phyloP scores from a whole-genome alignment of 2,888 invertebrate genomes.

The Xylocampa areola region DNA sequence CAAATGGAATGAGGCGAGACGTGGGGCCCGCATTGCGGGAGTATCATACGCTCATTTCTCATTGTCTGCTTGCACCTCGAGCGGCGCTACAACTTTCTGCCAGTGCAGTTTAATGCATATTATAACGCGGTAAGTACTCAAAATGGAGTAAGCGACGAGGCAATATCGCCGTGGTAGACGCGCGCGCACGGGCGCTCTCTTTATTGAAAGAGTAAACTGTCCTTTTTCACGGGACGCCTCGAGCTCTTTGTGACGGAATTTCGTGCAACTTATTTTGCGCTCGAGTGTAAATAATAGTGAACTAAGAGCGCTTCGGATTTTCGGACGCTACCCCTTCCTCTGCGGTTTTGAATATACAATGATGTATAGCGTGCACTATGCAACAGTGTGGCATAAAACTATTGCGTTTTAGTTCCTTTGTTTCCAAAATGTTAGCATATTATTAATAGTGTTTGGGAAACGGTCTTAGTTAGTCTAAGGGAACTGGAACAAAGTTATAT shows the following conservation, averaged over 20 bases:
- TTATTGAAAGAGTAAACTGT: constrained; percentile 89
- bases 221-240: constrained; percentile 85
- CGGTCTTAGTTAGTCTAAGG: constrained; percentile 64
- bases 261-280: constrained; percentile 83
- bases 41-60: constrained; percentile 87
- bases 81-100: constrained; percentile 78
- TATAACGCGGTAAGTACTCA: constrained; percentile 86
- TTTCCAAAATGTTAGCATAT: constrained; percentile 60
- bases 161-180: constrained; percentile 79
- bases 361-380: constrained; percentile 69
- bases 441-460: constrained; percentile 55
- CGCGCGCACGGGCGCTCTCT: constrained; percentile 76
- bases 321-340: constrained; percentile 72
- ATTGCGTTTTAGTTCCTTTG: constrained; percentile 69
- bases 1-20: constrained; percentile 81
- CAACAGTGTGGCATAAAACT: constrained; percentile 67
- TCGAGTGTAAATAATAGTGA: constrained; percentile 82
- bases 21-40: constrained; percentile 84
- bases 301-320: constrained; percentile 78
- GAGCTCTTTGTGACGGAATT: constrained; percentile 83
- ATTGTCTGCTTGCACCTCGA: constrained; percentile 82
- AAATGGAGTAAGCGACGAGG: constrained; percentile 82
- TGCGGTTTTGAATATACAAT: constrained; percentile 73
- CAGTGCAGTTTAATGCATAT: constrained; percentile 88
- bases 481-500: constrained; percentile 72